Evolutionary conservation across 2,797 vertebrate genomes (phyloP), one percentile per base, ranked within the genome.

Genomic region (Chelon auratus): DNA sequence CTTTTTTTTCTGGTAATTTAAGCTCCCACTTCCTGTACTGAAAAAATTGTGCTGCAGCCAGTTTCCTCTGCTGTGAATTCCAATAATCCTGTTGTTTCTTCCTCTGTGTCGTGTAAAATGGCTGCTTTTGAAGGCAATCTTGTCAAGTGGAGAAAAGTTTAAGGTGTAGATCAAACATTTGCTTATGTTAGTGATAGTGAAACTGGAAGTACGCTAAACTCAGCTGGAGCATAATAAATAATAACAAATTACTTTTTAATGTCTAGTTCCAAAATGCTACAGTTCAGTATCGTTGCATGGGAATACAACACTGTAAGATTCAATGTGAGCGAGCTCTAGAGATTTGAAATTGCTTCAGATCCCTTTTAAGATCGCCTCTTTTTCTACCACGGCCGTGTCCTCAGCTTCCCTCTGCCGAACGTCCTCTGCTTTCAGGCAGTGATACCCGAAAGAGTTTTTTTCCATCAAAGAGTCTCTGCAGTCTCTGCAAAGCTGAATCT

Each of bases 401-500:
- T 86, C 37, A 37, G 50, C 68, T 67, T 73, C 63, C 61, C 62
- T 40, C 55, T 52, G 60, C 57, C 67, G 72, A 67, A 72, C 81
- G 13, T 75, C 57, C 14, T 20, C 63, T 8, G 78, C 81, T 72
- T 59, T 78, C 63, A 33, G 70, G 72, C 39, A 78, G 53, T 13
- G 45, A 72, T 51, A 66, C 83, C 80, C 33, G 1, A 66, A 73
- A 17, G 72, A 33, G 69, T 14, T 57, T 56, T 57, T 48, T 10
- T 33, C 80, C 72, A 68, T 80, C 80, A 87, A 84, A 87, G 75
- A 55, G 80, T 77, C 72, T 73, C 71, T 73, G 77, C 69, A 50
- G 78, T 63, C 30, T 33, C 30, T 18, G 42, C 58, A 62, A 42
- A 79, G 66, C 61, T 48, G 68, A 86, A 69, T 68, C 75, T 66